Percentiles rank a stretch among this genome's conserved stretches.
phyloP scores from a whole-genome alignment of 2,113 vertebrate genomes.

The Orientallactaga bullata region DNA sequence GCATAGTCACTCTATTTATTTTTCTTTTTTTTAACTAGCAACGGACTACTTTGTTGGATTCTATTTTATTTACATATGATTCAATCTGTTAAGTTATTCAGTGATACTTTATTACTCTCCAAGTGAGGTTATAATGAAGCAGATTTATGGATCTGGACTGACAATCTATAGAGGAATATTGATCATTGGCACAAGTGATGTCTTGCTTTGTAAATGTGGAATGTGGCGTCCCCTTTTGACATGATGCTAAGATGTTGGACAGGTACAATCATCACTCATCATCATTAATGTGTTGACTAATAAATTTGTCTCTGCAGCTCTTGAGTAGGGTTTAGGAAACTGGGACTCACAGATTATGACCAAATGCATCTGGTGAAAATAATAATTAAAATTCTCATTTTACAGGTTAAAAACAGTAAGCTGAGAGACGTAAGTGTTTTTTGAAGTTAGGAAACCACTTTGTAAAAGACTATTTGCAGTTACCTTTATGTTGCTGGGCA shows the following conservation, averaged over 20 bases:
- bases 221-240: not conserved
- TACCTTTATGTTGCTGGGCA: too few relatives aligned
- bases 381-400: not conserved
- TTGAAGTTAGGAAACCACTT: not conserved
- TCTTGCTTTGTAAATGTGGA: not conserved
- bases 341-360: not conserved
- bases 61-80: not conserved
- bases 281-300: not conserved
- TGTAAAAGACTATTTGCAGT: not conserved
- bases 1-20: too few relatives aligned
- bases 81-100: conserved; percentile 23
- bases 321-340: not conserved
- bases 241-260: too few relatives aligned
- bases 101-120: not conserved
- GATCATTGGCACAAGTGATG: not conserved
- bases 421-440: not conserved
- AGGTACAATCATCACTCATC: not conserved
- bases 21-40: not conserved
- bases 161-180: not conserved
- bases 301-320: not conserved
- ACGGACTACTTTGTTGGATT: not conserved
- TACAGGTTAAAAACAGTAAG: not conserved
- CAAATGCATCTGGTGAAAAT: not conserved
- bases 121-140: not conserved
- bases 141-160: not conserved